Evolutionary conservation across 2,888 invertebrate genomes (phyloP).

Genomic region (Tetropium fuscum): DNA sequence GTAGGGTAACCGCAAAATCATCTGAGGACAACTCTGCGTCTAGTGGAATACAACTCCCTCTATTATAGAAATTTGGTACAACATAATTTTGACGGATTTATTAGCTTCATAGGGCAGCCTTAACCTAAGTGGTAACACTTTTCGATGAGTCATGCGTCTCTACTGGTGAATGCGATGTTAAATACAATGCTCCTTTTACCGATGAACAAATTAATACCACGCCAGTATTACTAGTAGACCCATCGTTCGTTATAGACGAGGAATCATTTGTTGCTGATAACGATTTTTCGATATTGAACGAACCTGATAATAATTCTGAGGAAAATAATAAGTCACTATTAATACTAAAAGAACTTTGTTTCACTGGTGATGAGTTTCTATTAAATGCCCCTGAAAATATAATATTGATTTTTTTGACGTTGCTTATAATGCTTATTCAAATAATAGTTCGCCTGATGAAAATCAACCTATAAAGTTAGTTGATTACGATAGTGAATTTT

Average conservation of each 20-base stretch:
- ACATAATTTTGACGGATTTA: too few relatives aligned
- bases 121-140: too few relatives aligned
- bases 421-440: neutral
- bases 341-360: too few relatives aligned
- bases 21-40: too few relatives aligned
- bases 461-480: constrained; percentile 10
- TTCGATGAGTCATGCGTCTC: too few relatives aligned
- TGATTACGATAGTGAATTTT: constrained; percentile 11
- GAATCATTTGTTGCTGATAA: neutral
- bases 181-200: constrained; percentile 4
- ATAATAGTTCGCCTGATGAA: neutral
- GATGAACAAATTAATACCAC: constrained; percentile 4
- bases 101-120: too few relatives aligned
- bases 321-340: neutral
- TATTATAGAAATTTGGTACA: too few relatives aligned
- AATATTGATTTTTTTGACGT: neutral
- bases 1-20: too few relatives aligned
- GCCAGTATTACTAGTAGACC: constrained; percentile 9
- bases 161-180: constrained; percentile 11
- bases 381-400: neutral
- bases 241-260: too few relatives aligned
- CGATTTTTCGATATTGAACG: neutral
- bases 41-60: too few relatives aligned
- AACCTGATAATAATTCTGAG: constrained; percentile 1
- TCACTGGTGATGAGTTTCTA: neutral